phyloP scores from a whole-genome alignment of 2,113 vertebrate genomes.

The Bothrops jararaca region DNA sequence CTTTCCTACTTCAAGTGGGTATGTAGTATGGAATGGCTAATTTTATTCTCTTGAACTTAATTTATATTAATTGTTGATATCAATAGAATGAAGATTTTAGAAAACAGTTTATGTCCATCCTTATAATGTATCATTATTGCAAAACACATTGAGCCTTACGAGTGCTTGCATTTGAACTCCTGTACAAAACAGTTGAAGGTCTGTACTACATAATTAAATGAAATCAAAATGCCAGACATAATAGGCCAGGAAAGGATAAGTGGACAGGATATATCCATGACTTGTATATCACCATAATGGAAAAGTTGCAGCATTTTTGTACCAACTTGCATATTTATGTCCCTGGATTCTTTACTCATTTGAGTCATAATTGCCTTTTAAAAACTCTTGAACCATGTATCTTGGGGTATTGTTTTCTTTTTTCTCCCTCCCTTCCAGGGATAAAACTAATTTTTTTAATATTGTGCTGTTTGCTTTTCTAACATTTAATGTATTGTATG shows the following conservation, averaged over 20 bases:
- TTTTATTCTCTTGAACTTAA: neutral
- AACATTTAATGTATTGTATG: neutral
- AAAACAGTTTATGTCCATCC: neutral
- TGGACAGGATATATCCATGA: no score
- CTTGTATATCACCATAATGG: neutral
- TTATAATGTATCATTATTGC: neutral
- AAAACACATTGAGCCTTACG: neutral
- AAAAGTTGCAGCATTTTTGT: neutral
- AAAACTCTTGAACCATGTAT: neutral
- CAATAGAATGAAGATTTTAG: neutral
- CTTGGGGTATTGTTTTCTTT: neutral
- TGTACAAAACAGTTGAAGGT: neutral
- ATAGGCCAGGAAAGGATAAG: neutral
- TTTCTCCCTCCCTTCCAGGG: neutral
- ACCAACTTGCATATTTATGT: neutral
- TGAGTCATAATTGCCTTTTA: neutral
- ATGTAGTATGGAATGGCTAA: neutral
- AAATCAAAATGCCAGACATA: neutral
- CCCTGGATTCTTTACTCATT: neutral
- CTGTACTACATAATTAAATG: neutral
- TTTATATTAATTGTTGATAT: neutral
- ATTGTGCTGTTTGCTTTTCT: neutral
- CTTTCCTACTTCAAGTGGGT: neutral
- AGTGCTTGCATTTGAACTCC: neutral
- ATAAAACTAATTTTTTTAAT: neutral